phyloP scores from a whole-genome alignment of 2,113 vertebrate species.

The Columbina picui region DNA sequence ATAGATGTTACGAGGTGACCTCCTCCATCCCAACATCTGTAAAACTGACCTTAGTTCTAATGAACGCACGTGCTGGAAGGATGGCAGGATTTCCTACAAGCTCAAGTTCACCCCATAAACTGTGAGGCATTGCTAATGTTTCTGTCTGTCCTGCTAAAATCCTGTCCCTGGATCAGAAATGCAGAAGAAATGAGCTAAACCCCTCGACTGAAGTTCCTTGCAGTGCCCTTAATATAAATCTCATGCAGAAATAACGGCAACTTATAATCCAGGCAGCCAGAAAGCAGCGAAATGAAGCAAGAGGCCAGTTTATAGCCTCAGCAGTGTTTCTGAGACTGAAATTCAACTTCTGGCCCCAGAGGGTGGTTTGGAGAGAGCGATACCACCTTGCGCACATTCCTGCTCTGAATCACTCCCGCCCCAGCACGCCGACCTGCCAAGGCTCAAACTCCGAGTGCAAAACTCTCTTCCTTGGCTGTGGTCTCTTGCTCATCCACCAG shows the following conservation, averaged over 20 bases:
- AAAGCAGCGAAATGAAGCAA: neutral
- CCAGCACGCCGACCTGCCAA: neutral
- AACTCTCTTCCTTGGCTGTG: neutral
- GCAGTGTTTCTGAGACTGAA: neutral
- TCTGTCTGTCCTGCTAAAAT: conserved; percentile 25
- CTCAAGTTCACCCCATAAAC: conserved; percentile 54
- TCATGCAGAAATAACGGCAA: neutral
- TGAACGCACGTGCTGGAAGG: neutral
- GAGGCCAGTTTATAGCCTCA: neutral
- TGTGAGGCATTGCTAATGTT: neutral
- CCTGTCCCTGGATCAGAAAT: neutral
- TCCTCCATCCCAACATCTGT: neutral
- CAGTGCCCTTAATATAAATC: neutral
- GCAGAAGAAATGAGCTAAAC: neutral
- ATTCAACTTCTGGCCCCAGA: neutral
- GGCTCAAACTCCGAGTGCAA: accelerated
- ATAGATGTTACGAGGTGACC: neutral
- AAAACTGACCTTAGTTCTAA: neutral
- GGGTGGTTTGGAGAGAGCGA: neutral
- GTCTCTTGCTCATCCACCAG: neutral
- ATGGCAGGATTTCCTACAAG: conserved; percentile 31
- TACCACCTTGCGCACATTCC: neutral
- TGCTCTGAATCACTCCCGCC: neutral
- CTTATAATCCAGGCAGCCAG: conserved; percentile 28
- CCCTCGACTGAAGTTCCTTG: neutral